Percentiles rank a stretch among this genome's conserved stretches.
Evolutionary conservation across 2,113 vertebrate species (phyloP).

Genomic region (Phodopus roborovskii): DNA sequence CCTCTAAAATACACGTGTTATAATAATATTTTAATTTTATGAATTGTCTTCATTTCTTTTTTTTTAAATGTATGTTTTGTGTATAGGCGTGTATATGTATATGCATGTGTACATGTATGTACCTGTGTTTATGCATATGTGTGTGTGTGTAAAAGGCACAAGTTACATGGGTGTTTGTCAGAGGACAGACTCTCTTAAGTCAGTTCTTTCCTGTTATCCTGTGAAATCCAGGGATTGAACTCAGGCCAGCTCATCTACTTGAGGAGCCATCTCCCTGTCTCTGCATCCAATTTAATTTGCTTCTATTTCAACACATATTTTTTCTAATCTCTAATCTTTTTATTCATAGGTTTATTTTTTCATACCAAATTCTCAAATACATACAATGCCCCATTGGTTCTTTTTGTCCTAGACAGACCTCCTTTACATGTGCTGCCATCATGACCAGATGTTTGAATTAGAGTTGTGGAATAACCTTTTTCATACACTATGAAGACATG

Average conservation of each 20-base stretch:
- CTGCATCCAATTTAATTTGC: background rate
- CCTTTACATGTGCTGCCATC: background rate
- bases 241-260: no score
- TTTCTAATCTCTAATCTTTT: slow-evolving; percentile 9
- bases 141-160: background rate
- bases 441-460: background rate
- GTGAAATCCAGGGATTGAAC: background rate
- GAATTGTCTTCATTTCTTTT: background rate
- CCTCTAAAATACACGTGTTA: background rate
- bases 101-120: background rate
- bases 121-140: background rate
- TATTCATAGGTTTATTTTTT: background rate
- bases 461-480: no score
- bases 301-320: background rate
- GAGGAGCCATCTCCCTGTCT: no score
- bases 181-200: background rate
- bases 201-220: background rate
- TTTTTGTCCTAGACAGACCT: background rate
- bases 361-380: background rate
- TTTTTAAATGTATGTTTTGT: background rate
- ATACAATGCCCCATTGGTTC: background rate
- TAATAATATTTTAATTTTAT: background rate
- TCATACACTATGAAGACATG: no score
- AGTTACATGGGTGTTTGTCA: background rate
- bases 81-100: background rate